Conservation (phyloP, 2,888 invertebrate genomes). For the Xestia ashworthii region DNA sequence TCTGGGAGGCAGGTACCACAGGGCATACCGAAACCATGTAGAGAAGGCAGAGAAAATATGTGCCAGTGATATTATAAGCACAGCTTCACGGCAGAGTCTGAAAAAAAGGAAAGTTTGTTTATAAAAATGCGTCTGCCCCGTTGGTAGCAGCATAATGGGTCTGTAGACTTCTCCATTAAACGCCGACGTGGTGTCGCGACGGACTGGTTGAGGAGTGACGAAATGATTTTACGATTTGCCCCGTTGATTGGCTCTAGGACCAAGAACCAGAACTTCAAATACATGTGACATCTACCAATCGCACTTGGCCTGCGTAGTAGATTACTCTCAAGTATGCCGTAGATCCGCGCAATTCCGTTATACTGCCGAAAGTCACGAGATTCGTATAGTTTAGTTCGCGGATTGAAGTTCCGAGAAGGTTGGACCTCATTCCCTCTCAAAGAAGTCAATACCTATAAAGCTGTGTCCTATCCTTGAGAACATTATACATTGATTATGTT, state of each 20-base stretch:
- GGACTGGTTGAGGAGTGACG: too few species aligned
- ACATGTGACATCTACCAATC: too few species aligned
- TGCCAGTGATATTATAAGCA: background rate
- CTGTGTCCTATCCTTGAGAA: background rate
- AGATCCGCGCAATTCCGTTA: too few species aligned
- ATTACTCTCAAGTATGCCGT: too few species aligned
- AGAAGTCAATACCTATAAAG: background rate
- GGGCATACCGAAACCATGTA: background rate
- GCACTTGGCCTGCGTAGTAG: too few species aligned
- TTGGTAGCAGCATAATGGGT: background rate
- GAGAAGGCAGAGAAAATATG: background rate
- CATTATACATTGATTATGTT: background rate
- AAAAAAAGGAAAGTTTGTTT: background rate
- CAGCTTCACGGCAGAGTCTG: conserved; percentile 6
- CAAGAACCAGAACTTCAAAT: too few species aligned
- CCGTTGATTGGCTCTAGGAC: too few species aligned
- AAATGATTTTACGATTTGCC: too few species aligned
- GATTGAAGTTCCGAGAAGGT: background rate
- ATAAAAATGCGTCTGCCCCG: background rate
- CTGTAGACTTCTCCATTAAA: too few species aligned
- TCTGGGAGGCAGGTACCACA: background rate
- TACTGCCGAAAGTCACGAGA: too few species aligned
- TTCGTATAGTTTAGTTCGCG: background rate
- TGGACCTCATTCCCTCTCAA: background rate
- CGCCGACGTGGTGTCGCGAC: too few species aligned